Evolutionary conservation across 2,888 invertebrate genomes (phyloP), one percentile per base, ranked within the genome.

Genomic region (Caenorhabditis sp.): DNA sequence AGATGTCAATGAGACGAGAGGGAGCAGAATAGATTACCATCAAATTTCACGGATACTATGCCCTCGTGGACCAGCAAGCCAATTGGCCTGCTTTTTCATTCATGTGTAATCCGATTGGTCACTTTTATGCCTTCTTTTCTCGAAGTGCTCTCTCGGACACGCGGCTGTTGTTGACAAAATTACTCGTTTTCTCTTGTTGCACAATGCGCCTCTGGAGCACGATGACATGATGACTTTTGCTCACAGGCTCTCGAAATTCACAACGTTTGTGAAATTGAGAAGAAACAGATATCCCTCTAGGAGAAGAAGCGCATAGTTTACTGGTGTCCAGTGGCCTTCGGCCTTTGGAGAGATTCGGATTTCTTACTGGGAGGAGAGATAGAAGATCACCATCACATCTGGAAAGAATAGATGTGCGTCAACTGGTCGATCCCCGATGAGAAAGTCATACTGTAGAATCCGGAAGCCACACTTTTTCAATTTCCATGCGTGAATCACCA

Each of bases 81-180:
- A n/a, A n/a, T n/a, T n/a, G 31, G 31, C 7, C 31, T 31, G 31
- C 31, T 31, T 31, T 7, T 31, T 31, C 31, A 31, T 31, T 31
- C 31, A 31, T 31, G 31, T 31, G 31, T 31, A 31, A 14, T 47
- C 47, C 47, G 19, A 47, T 47, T 47, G 47, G 47, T 47, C 47
- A 47, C 47, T 47, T 47, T 47, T 19, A 47, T 47, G 47, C 47
- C 19, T n/a, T 47, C 47, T 47, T 19, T 47, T 19, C 47, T 47
- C 19, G 47, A 47, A 47, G 5, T 10, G 19, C 47, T 49, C 16
- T 49, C 16, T 38, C 63, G 44, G 24, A 14, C n/a, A 31, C 31
- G 44, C 63, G 44, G n/a, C 44, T 49, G 47, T 66, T 66, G 64
- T 66, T 66, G 64, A 66, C 64, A 19, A 64, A 64, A 64, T 47